phyloP scores from a whole-genome alignment of 2,797 vertebrate species.

The Clarias pachynema region DNA sequence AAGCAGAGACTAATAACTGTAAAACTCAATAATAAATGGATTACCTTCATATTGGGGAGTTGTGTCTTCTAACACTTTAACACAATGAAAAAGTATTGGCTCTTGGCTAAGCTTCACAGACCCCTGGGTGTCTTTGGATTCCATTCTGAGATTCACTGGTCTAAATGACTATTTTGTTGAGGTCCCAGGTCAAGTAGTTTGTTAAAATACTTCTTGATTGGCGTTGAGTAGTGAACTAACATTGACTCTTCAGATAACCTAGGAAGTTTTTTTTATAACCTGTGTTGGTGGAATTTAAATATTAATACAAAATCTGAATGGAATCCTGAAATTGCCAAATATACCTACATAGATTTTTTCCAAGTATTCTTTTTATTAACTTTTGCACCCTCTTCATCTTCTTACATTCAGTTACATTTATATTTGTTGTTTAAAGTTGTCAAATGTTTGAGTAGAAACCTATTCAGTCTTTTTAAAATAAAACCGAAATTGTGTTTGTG shows the following conservation, averaged over 20 bases:
- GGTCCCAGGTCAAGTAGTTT: background rate
- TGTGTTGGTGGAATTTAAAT: background rate
- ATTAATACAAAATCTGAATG: background rate
- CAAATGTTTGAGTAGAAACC: background rate
- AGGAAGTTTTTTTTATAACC: too few relatives aligned
- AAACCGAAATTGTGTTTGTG: too few relatives aligned
- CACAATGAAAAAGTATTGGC: background rate
- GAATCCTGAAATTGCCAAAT: background rate
- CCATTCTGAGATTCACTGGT: background rate
- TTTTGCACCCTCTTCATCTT: background rate
- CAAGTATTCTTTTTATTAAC: background rate
- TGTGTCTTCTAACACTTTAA: background rate
- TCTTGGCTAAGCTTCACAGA: background rate
- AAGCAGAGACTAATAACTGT: background rate
- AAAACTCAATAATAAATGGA: background rate
- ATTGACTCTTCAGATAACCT: background rate
- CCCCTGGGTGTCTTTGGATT: background rate
- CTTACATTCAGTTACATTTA: background rate
- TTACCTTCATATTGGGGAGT: background rate
- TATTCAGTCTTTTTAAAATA: too few relatives aligned
- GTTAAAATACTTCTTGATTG: background rate
- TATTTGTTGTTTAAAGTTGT: background rate
- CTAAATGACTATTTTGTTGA: background rate
- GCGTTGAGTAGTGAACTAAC: background rate
- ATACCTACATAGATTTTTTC: background rate